These are phyloP conservation scores for Eulemur coronatus DNA, from an alignment of 2,797 vertebrate species.

Conservation along the genomic window DNA sequence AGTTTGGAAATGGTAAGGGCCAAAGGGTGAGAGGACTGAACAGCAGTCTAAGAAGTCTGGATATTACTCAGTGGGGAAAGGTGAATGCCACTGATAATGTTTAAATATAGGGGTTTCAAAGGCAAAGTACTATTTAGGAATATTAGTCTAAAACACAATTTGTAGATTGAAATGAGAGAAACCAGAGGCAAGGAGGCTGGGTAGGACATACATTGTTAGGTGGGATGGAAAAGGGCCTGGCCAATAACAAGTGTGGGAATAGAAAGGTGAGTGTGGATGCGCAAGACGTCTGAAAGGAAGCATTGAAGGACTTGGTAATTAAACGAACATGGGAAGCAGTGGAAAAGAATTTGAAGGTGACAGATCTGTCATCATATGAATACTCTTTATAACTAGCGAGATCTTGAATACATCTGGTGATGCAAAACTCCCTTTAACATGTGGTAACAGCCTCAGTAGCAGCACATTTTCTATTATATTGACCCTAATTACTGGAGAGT, in stretches of 20 bases:
- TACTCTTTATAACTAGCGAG: not conserved
- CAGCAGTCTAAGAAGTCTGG: not conserved
- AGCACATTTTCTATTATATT: not conserved
- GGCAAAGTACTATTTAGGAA: not conserved
- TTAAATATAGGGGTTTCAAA: not conserved
- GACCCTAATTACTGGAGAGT: not conserved
- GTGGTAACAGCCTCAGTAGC: not conserved
- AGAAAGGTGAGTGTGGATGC: not conserved
- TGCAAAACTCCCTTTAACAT: not conserved
- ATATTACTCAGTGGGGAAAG: not conserved
- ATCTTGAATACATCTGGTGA: not conserved
- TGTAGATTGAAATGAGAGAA: not conserved
- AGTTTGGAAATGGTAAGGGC: not conserved
- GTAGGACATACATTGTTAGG: not conserved
- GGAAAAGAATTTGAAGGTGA: not conserved
- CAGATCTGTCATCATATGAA: not conserved
- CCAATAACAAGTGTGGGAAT: not conserved
- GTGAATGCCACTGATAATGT: not conserved
- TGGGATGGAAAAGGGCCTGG: not conserved
- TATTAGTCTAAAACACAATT: slow-evolving; percentile 34
- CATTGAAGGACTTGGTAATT: not conserved
- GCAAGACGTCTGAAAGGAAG: not conserved
- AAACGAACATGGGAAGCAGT: not conserved
- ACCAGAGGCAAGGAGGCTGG: not conserved
- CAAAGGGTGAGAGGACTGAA: not conserved